These are phyloP conservation scores for Caenorhabditis remanei DNA, from an alignment of 1,140 invertebrate species.

Conservation along the genomic window DNA sequence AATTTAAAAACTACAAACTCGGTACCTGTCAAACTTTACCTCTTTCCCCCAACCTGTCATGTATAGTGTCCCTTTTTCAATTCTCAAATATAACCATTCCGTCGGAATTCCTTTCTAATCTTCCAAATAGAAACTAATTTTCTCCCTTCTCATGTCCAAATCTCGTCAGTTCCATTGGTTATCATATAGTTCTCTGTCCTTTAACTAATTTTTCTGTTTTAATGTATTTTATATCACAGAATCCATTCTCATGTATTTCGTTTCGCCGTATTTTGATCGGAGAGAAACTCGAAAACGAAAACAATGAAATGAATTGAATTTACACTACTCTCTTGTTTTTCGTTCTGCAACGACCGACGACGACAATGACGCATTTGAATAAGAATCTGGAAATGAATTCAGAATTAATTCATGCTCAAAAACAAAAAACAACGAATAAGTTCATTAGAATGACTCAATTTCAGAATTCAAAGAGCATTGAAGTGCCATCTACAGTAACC, in stretches of 20 bases:
- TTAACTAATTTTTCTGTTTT: not conserved
- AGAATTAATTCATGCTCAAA: no score
- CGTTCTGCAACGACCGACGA: not conserved
- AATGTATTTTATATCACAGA: not conserved
- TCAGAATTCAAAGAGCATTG: no score
- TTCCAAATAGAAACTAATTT: not conserved
- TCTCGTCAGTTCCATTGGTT: not conserved
- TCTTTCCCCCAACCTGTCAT: not conserved
- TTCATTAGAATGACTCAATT: no score
- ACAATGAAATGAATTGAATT: conserved; percentile 14
- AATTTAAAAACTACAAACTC: conserved; percentile 41
- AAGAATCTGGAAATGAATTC: not conserved
- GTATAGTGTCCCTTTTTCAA: not conserved
- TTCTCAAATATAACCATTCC: not conserved
- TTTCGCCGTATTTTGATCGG: not conserved
- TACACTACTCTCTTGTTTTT: not conserved
- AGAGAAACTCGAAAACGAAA: not conserved
- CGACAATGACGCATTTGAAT: conserved; percentile 10
- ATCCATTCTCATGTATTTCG: not conserved
- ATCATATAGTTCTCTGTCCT: not conserved
- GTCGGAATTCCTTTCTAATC: not conserved
- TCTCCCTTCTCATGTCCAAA: not conserved
- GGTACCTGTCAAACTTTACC: conserved; percentile 9
- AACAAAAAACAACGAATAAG: no score
- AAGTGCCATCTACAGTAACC: no score